Base-by-base conservation (phyloP, 92 coral and sea anemone species). In the Bergia sp. region DNA sequence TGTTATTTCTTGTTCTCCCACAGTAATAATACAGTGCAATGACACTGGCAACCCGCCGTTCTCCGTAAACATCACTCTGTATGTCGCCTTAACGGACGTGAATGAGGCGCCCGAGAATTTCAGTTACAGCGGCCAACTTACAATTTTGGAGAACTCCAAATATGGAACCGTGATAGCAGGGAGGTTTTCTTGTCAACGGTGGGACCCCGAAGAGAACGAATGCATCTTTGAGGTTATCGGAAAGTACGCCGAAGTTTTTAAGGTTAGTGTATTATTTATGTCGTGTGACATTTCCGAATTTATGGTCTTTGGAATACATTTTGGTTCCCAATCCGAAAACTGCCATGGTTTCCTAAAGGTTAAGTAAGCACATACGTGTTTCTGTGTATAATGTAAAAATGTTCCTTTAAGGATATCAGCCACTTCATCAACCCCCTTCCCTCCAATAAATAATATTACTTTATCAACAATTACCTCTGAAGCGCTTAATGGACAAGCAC, bases 21-120 rank as follows among this genome's bases (percentile, higher is more conserved):
- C 80, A 92, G 95, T 97, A 38, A 41, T 92, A 16, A 87, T 97
- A 50, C 82, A 90, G 58, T 97, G 99, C 86, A 88, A 89, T 4
- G 98, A 95, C 82, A 65, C 86, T 20, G 98, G 98, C 5, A 90
- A 65, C 69, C 98, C 99, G 0, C 88, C 92, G 2, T 92, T 92
- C 87, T 95, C 93, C 72, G 87, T 78, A 40, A 86, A 49, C 36
- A 64, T 89, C 53, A 92, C 91, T 72, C 91, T 92, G 77, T 74
- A 77, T 44, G 92, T 95, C 44, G 49, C 74, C 38, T 82, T 97
- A 23, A 79, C 44, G 23, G 99, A 97, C 85, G 92, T 93, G 37
- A 97, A 97, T 42, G 99, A 97, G 78, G 91, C 91, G 4, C 99
- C 99, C 0, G 88, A 47, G 71, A 92, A 97, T 80, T 87, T 97